phyloP scores from a whole-genome alignment of 2,888 invertebrate genomes.

The Torymus aiolomorphi region DNA sequence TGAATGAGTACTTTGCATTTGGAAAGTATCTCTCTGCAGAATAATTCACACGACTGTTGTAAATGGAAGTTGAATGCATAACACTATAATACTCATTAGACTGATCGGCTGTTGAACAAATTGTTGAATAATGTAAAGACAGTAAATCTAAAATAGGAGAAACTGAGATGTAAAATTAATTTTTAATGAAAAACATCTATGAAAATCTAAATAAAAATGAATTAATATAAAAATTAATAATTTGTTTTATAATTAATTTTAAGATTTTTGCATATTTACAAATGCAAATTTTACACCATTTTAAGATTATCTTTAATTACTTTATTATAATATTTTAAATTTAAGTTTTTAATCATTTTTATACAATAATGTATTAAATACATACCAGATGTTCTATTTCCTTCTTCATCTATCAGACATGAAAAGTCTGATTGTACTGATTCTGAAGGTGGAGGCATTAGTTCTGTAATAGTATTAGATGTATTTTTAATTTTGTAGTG shows the following conservation, averaged over 20 bases:
- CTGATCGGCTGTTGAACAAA: constrained; percentile 64
- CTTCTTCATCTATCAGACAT: constrained; percentile 77
- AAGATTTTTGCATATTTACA: neutral
- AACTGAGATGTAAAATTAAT: constrained; percentile 55
- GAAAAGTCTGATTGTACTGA: constrained; percentile 75
- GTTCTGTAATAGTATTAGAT: constrained; percentile 65
- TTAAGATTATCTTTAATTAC: too few species aligned
- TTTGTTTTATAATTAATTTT: neutral
- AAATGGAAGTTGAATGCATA: constrained; percentile 68
- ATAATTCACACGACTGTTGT: constrained; percentile 64
- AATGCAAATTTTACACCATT: neutral
- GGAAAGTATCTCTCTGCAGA: constrained; percentile 66
- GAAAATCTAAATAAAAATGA: constrained; percentile 30
- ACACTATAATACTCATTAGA: constrained; percentile 70
- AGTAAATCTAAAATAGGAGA: constrained; percentile 68
- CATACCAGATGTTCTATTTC: constrained; percentile 74
- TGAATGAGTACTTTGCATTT: constrained; percentile 65
- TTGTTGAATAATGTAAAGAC: constrained; percentile 71
- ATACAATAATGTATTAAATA: constrained; percentile 23
- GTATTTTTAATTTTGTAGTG: constrained; percentile 62
- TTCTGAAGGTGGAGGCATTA: constrained; percentile 69
- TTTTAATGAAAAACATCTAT: constrained; percentile 41
- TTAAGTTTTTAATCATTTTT: constrained; percentile 3
- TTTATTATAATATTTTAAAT: too few species aligned
- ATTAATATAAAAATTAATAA: neutral